phyloP scores from a whole-genome alignment of 2,113 vertebrate genomes.

The Amphiprion percula region DNA sequence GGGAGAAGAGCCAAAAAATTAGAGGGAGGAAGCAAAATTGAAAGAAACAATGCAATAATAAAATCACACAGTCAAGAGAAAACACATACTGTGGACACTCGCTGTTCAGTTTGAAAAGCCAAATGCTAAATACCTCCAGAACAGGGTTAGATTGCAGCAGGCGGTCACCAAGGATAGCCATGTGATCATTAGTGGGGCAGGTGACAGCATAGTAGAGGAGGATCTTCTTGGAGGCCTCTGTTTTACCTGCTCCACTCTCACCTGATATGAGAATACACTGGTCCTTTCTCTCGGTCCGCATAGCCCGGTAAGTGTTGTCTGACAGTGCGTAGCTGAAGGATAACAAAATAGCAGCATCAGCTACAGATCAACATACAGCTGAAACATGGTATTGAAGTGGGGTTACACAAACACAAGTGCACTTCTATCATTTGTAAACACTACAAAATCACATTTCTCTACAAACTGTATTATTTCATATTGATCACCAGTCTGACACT shows the following conservation, averaged over 20 bases:
- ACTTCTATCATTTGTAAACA: background rate
- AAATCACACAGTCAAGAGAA: constrained; percentile 9
- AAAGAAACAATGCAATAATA: constrained; percentile 10
- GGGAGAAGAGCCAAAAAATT: background rate
- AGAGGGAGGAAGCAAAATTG: constrained; percentile 26
- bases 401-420: accelerated
- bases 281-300: constrained; percentile 91
- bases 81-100: background rate
- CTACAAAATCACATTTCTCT: background rate
- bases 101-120: background rate
- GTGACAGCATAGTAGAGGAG: constrained; percentile 95
- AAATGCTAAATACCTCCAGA: constrained; percentile 88
- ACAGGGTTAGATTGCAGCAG: constrained; percentile 95
- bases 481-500: no score
- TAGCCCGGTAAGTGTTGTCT: constrained; percentile 93
- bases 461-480: background rate
- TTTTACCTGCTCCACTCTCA: constrained; percentile 97
- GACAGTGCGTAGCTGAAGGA: constrained; percentile 90
- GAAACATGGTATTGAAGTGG: background rate
- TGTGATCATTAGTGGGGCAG: constrained; percentile 90
- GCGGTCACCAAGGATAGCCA: constrained; percentile 89
- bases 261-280: constrained; percentile 97
- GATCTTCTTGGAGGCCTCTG: constrained; percentile 95
- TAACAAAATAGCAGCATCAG: constrained; percentile 21
- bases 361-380: constrained; percentile 18